Evolutionary conservation across 2,797 vertebrate genomes (phyloP).

Genomic region (Thamnophis elegans): DNA sequence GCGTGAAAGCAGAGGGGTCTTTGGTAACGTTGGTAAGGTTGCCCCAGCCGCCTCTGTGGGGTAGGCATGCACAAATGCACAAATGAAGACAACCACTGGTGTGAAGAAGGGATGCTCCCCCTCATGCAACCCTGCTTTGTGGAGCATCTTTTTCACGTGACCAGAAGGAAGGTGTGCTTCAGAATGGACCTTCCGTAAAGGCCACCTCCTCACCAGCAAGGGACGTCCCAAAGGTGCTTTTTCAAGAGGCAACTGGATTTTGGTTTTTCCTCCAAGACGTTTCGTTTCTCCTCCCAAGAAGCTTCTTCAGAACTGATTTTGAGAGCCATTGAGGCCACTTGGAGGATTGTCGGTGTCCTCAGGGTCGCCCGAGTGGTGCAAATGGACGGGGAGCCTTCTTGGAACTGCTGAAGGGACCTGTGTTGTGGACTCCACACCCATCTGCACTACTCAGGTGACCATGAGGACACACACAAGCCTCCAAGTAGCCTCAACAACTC

Average conservation of each 20-base stretch:
- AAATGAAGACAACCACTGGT: neutral
- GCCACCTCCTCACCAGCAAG: neutral
- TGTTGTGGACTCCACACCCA: too few relatives aligned
- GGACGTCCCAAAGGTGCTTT: neutral
- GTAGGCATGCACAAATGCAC: neutral
- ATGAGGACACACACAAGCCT: too few relatives aligned
- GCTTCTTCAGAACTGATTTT: too few relatives aligned
- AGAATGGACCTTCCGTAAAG: neutral
- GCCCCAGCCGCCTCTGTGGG: neutral
- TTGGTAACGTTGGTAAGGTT: neutral
- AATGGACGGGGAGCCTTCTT: too few relatives aligned
- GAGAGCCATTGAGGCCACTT: too few relatives aligned
- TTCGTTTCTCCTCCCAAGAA: neutral
- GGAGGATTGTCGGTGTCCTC: too few relatives aligned
- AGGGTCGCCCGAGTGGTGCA: too few relatives aligned
- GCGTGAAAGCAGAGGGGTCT: neutral
- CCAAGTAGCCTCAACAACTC: too few relatives aligned
- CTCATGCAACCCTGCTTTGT: neutral
- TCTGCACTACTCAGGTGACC: too few relatives aligned
- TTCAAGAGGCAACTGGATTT: neutral
- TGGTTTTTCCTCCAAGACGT: neutral
- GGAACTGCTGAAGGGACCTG: too few relatives aligned
- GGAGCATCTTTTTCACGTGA: neutral
- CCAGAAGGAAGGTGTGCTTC: neutral
- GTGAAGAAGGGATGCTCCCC: neutral